These are phyloP conservation scores for Ornithoptera alexandrae DNA, from an alignment of 2,888 invertebrate species.

Conservation along the genomic window DNA sequence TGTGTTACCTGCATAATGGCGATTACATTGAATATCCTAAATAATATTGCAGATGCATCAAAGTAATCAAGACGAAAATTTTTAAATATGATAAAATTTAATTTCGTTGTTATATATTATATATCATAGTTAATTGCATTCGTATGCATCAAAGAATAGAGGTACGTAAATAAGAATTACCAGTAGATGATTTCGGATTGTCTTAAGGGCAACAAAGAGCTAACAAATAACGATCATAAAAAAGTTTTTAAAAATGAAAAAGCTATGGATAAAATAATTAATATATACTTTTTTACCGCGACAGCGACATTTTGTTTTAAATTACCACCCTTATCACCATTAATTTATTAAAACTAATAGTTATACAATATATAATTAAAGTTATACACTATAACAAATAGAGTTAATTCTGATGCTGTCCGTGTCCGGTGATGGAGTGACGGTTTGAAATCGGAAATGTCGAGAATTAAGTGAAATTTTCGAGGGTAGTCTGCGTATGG, in stretches of 20 bases:
- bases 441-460: conserved; percentile 42
- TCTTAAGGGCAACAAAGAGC: background rate
- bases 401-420: conserved; percentile 44
- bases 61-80: background rate
- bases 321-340: conserved; percentile 44
- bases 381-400: conserved; percentile 37
- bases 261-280: background rate
- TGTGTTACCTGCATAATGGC: background rate
- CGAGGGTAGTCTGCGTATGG: conserved; percentile 35
- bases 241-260: background rate
- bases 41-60: background rate
- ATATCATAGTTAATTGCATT: too few species aligned
- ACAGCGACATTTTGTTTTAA: conserved; percentile 55
- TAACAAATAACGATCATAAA: background rate
- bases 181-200: too few species aligned
- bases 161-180: too few species aligned
- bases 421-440: conserved; percentile 63
- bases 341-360: conserved; percentile 43
- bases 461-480: conserved; percentile 21
- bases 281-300: conserved; percentile 53
- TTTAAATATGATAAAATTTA: background rate
- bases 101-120: too few species aligned
- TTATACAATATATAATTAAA: conserved; percentile 33
- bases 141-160: too few species aligned
- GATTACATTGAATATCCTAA: background rate